Evolutionary conservation across 2,113 vertebrate species (phyloP).

Genomic region (Cochlearius cochlearius): DNA sequence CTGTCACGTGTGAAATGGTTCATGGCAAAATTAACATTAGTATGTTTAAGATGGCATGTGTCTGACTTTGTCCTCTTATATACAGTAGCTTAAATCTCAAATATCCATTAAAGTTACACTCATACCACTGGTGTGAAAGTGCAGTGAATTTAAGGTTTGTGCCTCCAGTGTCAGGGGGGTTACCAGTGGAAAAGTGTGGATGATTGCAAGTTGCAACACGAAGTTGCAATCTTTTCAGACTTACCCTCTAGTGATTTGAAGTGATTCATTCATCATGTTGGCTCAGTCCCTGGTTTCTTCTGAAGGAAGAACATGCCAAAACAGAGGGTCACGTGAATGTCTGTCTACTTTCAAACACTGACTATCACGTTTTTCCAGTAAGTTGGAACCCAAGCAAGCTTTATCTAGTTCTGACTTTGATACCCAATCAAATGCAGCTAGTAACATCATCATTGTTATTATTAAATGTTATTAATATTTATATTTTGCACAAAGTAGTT

Average conservation of each 20-base stretch:
- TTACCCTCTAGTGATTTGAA: not conserved
- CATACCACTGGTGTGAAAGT: not conserved
- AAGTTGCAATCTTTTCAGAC: not conserved
- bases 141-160: not conserved
- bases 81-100: not conserved
- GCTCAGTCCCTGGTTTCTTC: not conserved
- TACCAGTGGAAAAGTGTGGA: not conserved
- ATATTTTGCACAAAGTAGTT: not conserved
- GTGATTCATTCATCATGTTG: not conserved
- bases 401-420: not conserved
- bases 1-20: not conserved
- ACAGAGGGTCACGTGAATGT: not conserved
- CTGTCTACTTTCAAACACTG: not conserved
- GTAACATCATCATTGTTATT: not conserved
- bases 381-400: not conserved
- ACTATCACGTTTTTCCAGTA: not conserved
- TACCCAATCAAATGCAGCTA: not conserved
- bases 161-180: not conserved
- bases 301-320: not conserved
- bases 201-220: not conserved
- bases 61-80: not conserved
- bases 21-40: not conserved
- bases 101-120: not conserved
- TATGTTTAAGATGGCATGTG: not conserved
- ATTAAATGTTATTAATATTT: not conserved